Evolutionary conservation across 2,888 invertebrate genomes (phyloP).

Genomic region (Diaperis boleti): DNA sequence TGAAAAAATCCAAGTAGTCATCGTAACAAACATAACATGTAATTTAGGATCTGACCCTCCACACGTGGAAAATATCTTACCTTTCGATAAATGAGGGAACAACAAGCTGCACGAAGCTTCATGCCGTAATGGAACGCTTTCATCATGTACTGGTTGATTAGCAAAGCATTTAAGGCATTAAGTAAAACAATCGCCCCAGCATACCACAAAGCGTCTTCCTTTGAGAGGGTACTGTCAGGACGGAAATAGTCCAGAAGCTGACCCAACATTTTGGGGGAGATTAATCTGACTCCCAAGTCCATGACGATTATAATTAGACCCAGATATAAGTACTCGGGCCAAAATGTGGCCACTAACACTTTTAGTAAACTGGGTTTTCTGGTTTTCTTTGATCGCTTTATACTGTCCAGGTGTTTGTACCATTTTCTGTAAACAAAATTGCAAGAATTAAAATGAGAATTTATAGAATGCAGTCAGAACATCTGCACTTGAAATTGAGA

Average conservation of each 20-base stretch:
- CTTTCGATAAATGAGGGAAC: conserved; percentile 88
- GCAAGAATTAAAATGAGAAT: background rate
- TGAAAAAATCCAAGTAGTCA: too few relatives aligned
- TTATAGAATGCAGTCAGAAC: background rate
- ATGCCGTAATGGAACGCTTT: conserved; percentile 83
- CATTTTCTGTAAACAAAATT: conserved; percentile 72
- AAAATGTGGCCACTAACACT: conserved; percentile 76
- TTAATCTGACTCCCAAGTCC: conserved; percentile 71
- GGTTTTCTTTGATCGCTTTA: conserved; percentile 69
- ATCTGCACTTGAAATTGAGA: conserved; percentile 32
- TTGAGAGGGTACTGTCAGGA: conserved; percentile 66
- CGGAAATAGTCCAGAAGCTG: conserved; percentile 76
- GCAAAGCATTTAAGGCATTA: conserved; percentile 71
- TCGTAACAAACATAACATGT: conserved; percentile 22
- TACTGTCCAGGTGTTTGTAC: conserved; percentile 73
- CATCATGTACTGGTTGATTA: conserved; percentile 76
- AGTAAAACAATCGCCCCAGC: conserved; percentile 71
- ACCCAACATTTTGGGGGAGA: conserved; percentile 76
- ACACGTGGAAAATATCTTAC: conserved; percentile 65
- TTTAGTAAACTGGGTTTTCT: conserved; percentile 74
- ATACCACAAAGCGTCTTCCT: conserved; percentile 74
- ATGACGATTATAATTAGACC: conserved; percentile 75
- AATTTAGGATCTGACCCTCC: conserved; percentile 14
- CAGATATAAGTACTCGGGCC: conserved; percentile 74
- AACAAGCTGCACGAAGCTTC: conserved; percentile 84